Conservation (phyloP, 2,888 invertebrate genomes). For the Salticus scenicus region DNA sequence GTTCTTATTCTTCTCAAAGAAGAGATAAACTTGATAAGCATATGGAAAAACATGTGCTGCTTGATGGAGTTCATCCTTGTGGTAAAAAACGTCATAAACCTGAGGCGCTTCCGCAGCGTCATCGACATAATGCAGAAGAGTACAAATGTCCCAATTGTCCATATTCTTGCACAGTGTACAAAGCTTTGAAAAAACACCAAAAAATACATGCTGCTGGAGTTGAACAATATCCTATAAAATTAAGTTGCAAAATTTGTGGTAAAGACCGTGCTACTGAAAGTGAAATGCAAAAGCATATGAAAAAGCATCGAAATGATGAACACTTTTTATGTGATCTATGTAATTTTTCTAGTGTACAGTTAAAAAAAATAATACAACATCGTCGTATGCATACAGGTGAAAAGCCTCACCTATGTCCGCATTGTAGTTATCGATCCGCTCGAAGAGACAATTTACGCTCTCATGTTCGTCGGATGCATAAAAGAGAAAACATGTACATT, state of each 20-base stretch:
- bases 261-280: slow-evolving; percentile 79
- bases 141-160: slow-evolving; percentile 79
- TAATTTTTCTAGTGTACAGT: slow-evolving; percentile 79
- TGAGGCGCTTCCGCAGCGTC: slow-evolving; percentile 77
- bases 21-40: slow-evolving; percentile 77
- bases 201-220: slow-evolving; percentile 77
- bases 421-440: slow-evolving; percentile 79
- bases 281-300: slow-evolving; percentile 78
- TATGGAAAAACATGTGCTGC: slow-evolving; percentile 76
- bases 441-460: slow-evolving; percentile 79
- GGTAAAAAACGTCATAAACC: slow-evolving; percentile 76
- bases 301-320: slow-evolving; percentile 78
- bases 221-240: slow-evolving; percentile 56
- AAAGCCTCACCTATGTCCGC: slow-evolving; percentile 79
- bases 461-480: slow-evolving; percentile 79
- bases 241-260: slow-evolving; percentile 79
- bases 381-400: slow-evolving; percentile 80
- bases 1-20: slow-evolving; percentile 75
- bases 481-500: slow-evolving; percentile 79
- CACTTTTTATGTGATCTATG: slow-evolving; percentile 79
- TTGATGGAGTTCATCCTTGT: slow-evolving; percentile 77
- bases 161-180: slow-evolving; percentile 80
- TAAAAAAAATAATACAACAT: slow-evolving; percentile 80
- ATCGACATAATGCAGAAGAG: slow-evolving; percentile 77
- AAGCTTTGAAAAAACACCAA: slow-evolving; percentile 79